These are phyloP conservation scores for Atherinomorus stipes DNA, from an alignment of 2,113 vertebrate genomes.

Conservation along the genomic window DNA sequence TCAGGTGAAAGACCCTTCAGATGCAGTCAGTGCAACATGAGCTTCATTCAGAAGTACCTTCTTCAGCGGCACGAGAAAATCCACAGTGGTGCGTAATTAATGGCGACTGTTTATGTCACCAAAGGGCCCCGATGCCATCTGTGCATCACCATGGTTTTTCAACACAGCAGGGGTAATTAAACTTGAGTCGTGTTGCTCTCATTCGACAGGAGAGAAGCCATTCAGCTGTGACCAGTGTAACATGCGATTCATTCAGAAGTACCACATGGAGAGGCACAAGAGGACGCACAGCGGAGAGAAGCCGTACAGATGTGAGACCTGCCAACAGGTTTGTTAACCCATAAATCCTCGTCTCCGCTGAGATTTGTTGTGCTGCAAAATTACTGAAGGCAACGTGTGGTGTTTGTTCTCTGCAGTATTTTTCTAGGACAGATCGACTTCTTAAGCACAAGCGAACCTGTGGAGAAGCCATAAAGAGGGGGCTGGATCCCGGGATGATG, in stretches of 20 bases:
- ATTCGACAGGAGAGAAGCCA: slow-evolving; percentile 91
- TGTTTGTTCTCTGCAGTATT: slow-evolving; percentile 85
- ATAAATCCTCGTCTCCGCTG: neutral
- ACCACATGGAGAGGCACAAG: slow-evolving; percentile 99
- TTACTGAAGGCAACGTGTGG: neutral
- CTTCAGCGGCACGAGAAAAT: slow-evolving; percentile 98
- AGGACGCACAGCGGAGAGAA: slow-evolving; percentile 99
- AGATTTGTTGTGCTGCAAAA: neutral
- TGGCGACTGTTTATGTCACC: too few species aligned
- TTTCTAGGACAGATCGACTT: slow-evolving; percentile 97
- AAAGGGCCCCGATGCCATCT: neutral
- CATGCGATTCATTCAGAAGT: slow-evolving; percentile 99
- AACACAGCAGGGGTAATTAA: neutral
- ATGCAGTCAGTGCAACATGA: slow-evolving; percentile 99
- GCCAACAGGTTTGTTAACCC: slow-evolving; percentile 88
- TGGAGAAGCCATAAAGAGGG: slow-evolving; percentile 93
- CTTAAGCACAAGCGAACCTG: slow-evolving; percentile 99
- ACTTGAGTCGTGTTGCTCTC: neutral
- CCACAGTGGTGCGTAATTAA: slow-evolving; percentile 87
- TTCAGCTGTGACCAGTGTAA: slow-evolving; percentile 99
- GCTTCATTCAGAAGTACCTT: slow-evolving; percentile 99
- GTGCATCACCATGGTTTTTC: neutral
- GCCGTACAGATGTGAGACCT: slow-evolving; percentile 99
- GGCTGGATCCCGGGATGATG: slow-evolving; percentile 88
- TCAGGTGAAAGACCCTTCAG: slow-evolving; percentile 95